Evolutionary conservation across 2,797 vertebrate species (phyloP).

Genomic region (Taeniopygia guttata): DNA sequence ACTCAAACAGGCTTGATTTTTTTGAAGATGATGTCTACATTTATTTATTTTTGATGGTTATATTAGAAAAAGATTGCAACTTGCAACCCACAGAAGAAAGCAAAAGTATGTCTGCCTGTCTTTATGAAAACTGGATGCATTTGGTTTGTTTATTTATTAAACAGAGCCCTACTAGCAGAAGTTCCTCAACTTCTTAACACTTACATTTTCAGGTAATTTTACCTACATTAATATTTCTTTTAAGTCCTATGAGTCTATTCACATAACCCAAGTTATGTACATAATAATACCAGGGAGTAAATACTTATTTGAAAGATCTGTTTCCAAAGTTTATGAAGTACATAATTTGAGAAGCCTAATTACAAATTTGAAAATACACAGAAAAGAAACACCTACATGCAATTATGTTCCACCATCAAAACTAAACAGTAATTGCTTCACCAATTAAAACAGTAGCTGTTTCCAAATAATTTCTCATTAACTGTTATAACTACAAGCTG

Average conservation of each 20-base stretch:
- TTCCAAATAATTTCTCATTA: constrained; percentile 17
- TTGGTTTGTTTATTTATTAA: background rate
- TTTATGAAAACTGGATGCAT: background rate
- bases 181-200: background rate
- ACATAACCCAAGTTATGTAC: background rate
- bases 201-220: background rate
- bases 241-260: constrained; percentile 5
- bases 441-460: constrained; percentile 7
- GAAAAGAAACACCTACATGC: background rate
- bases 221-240: constrained; percentile 12
- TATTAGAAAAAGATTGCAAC: background rate
- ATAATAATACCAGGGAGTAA: constrained; percentile 15
- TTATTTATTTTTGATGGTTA: background rate
- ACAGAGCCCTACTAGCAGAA: background rate
- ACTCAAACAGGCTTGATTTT: background rate
- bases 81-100: background rate
- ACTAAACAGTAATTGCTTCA: constrained; percentile 18
- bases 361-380: constrained; percentile 26
- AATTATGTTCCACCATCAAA: constrained; percentile 33
- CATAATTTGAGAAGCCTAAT: constrained; percentile 25
- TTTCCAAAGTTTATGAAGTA: constrained; percentile 37
- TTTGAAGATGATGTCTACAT: background rate
- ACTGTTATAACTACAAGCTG: background rate
- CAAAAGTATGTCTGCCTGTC: background rate
- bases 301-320: constrained; percentile 7